phyloP scores from a whole-genome alignment of 2,888 invertebrate species.

The Malthinus flaveolus region DNA sequence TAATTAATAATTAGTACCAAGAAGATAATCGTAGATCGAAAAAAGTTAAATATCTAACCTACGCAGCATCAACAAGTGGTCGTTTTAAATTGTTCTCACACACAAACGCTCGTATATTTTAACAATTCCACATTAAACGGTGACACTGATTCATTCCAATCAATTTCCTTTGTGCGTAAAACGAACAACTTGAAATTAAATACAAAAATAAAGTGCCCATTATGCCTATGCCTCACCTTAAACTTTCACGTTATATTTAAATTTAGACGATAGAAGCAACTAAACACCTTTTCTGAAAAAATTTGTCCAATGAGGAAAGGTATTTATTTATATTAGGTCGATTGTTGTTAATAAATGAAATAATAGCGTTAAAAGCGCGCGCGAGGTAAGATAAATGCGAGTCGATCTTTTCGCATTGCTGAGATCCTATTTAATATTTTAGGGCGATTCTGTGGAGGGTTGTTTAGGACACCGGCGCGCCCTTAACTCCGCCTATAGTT shows the following conservation, averaged over 20 bases:
- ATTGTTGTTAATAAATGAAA: neutral
- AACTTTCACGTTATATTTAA: constrained; percentile 3
- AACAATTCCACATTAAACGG: constrained; percentile 2
- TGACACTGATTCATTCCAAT: constrained; percentile 18
- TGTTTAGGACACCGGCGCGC: constrained; percentile 15
- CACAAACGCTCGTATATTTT: constrained; percentile 11
- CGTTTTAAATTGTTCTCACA: constrained; percentile 3
- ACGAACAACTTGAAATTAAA: constrained; percentile 18
- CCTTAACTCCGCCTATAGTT: constrained; percentile 19
- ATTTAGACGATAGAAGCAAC: neutral
- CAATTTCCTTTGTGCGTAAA: constrained; percentile 17
- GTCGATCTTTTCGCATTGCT: constrained; percentile 3
- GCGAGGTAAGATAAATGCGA: neutral
- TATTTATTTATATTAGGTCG: no score
- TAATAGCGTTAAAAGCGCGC: neutral
- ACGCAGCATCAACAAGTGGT: constrained; percentile 19
- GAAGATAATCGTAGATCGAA: no score
- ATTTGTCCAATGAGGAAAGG: no score
- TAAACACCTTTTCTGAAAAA: neutral
- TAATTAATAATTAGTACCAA: no score
- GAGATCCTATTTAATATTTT: constrained; percentile 14
- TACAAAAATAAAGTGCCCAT: constrained; percentile 11
- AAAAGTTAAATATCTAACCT: constrained; percentile 9
- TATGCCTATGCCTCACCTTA: constrained; percentile 13
- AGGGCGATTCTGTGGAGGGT: constrained; percentile 18